A percentile compares a stretch with the other conserved stretches of the same genome.
Evolutionary conservation across 1,140 invertebrate species (phyloP).

Genomic region (Bradysia coprophila): DNA sequence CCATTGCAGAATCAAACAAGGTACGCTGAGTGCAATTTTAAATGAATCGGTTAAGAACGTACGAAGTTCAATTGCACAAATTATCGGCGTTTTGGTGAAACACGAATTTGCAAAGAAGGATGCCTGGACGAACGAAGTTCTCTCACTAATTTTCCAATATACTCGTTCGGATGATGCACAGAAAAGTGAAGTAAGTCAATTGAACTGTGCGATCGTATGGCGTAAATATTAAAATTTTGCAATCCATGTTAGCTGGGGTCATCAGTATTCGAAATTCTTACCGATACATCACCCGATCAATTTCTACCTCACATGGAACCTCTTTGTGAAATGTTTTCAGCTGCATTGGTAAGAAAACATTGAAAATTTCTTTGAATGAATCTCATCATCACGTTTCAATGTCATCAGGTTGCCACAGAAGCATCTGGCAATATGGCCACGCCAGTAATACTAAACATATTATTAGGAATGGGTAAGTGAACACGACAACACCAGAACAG

Average conservation of each 20-base stretch:
- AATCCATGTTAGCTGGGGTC: slow-evolving; percentile 10
- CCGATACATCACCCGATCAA: slow-evolving; percentile 19
- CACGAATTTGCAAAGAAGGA: slow-evolving; percentile 43
- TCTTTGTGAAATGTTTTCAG: slow-evolving; percentile 14
- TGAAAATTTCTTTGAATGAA: too few species aligned
- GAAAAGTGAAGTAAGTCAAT: slow-evolving; percentile 13
- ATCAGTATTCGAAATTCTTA: slow-evolving; percentile 16
- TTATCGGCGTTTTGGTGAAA: slow-evolving; percentile 46
- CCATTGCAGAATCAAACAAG: slow-evolving; percentile 37
- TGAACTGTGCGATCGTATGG: too few species aligned
- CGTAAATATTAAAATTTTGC: too few species aligned
- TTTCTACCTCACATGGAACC: slow-evolving; percentile 18
- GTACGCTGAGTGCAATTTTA: slow-evolving; percentile 27
- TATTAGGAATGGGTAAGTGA: slow-evolving; percentile 12
- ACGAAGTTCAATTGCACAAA: slow-evolving; percentile 40
- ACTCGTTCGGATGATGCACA: slow-evolving; percentile 12
- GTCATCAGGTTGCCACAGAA: slow-evolving; percentile 10
- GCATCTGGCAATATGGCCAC: slow-evolving; percentile 12
- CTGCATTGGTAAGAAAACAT: slow-evolving; percentile 5
- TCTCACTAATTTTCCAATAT: slow-evolving; percentile 35
- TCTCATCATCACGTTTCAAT: too few species aligned
- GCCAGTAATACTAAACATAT: slow-evolving; percentile 14
- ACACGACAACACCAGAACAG: too few species aligned
- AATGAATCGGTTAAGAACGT: slow-evolving; percentile 39
- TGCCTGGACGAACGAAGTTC: slow-evolving; percentile 42